Evolutionary conservation across 2,888 invertebrate species (phyloP).

Genomic region (Nudaria mundana): DNA sequence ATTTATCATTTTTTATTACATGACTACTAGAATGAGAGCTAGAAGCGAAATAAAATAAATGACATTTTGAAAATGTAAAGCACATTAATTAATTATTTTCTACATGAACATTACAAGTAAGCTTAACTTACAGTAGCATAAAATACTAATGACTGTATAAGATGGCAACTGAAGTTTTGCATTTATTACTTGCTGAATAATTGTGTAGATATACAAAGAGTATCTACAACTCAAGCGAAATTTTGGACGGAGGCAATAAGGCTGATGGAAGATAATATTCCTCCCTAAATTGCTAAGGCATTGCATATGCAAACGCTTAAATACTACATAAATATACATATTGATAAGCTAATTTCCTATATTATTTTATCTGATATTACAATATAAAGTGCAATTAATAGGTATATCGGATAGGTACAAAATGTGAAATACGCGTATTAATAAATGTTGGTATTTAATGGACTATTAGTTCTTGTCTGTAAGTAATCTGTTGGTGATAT

Average conservation of each 20-base stretch:
- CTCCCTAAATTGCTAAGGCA: constrained; percentile 29
- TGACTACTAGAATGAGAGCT: constrained; percentile 15
- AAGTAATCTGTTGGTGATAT: constrained; percentile 34
- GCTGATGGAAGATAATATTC: constrained; percentile 40
- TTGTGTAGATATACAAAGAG: constrained; percentile 9
- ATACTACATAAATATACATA: constrained; percentile 22
- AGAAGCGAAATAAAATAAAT: constrained; percentile 21
- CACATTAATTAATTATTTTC: constrained; percentile 20
- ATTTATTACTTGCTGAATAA: constrained; percentile 25
- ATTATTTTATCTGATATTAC: constrained; percentile 21
- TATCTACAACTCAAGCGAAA: constrained; percentile 9
- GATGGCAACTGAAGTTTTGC: constrained; percentile 57
- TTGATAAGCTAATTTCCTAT: constrained; percentile 27
- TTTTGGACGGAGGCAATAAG: constrained; percentile 69
- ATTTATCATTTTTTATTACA: too few relatives aligned
- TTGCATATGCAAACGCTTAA: constrained; percentile 21
- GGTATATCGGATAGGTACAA: constrained; percentile 20
- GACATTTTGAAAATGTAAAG: constrained; percentile 12
- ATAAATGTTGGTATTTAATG: constrained; percentile 17
- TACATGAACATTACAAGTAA: constrained; percentile 30
- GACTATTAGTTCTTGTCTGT: constrained; percentile 13
- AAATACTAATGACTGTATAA: constrained; percentile 67
- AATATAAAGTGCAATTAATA: constrained; percentile 27
- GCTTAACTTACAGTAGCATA: constrained; percentile 53
- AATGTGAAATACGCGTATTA: constrained; percentile 19